Evolutionary conservation across 1,140 invertebrate species (phyloP).

Genomic region (Hirudo medicinalis): DNA sequence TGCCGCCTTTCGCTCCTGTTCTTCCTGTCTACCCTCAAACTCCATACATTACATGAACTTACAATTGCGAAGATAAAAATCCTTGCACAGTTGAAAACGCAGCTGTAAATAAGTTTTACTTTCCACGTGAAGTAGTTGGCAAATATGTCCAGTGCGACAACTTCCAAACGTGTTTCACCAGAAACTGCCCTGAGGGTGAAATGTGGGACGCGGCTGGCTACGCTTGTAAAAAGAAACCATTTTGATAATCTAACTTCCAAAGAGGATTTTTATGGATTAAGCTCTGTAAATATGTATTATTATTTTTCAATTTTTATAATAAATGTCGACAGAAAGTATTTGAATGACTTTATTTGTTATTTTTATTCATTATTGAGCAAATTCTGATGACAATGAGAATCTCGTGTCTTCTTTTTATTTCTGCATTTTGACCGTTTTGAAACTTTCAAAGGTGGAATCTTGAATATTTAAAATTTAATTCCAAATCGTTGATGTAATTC

Average conservation of each 20-base stretch:
- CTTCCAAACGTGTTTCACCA: constrained; percentile 9
- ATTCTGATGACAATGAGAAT: no score
- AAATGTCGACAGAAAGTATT: no score
- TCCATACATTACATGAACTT: background rate
- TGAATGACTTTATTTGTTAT: no score
- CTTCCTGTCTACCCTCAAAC: background rate
- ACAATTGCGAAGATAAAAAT: constrained; percentile 15
- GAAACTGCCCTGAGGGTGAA: background rate
- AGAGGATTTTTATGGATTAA: no score
- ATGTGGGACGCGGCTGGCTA: constrained; percentile 1
- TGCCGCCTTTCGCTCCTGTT: background rate
- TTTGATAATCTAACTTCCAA: background rate
- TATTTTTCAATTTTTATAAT: no score
- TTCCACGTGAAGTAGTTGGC: background rate
- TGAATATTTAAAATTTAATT: no score
- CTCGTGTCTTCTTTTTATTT: no score
- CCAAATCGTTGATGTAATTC: no score
- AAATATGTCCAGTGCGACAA: constrained; percentile 18
- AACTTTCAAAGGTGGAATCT: no score
- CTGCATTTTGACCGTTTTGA: no score
- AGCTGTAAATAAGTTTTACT: constrained; percentile 9
- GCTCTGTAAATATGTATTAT: no score
- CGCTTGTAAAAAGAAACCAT: background rate
- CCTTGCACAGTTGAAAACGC: constrained; percentile 18
- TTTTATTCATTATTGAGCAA: no score